phyloP scores from a whole-genome alignment of 2,797 vertebrate species.

The Gorsachius magnificus region DNA sequence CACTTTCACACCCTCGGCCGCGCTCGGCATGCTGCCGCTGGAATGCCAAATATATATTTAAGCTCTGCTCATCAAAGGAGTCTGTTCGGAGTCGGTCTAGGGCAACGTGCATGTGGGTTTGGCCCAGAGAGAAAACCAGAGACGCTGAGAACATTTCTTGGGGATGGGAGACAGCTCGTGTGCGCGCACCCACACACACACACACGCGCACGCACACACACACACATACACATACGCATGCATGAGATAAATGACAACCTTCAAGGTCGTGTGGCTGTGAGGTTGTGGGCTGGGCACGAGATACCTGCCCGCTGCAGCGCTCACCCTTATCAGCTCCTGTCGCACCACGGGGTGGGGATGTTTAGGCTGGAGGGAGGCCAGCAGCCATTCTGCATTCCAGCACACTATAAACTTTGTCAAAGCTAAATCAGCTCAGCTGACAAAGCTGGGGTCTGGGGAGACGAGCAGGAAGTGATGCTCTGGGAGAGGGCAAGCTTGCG shows the following conservation, averaged over 20 bases:
- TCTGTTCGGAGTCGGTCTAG: slow-evolving; percentile 51
- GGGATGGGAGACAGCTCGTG: neutral
- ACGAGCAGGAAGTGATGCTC: neutral
- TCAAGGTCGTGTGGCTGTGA: slow-evolving; percentile 21
- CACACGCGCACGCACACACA: neutral
- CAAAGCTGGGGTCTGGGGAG: neutral
- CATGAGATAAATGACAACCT: neutral
- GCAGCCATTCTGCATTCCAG: slow-evolving; percentile 55
- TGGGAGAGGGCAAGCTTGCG: neutral
- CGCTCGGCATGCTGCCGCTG: slow-evolving; percentile 52
- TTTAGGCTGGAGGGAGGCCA: slow-evolving; percentile 66
- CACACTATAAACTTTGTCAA: neutral
- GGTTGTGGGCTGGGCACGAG: slow-evolving; percentile 29
- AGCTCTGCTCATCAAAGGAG: slow-evolving; percentile 66
- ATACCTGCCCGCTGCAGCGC: slow-evolving; percentile 14
- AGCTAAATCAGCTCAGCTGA: slow-evolving; percentile 26
- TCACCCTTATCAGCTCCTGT: slow-evolving; percentile 56
- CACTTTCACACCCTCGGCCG: slow-evolving; percentile 70
- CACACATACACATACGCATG: no score
- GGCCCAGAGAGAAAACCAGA: slow-evolving; percentile 41
- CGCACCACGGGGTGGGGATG: slow-evolving; percentile 52
- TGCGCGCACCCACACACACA: neutral
- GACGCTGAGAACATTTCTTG: slow-evolving; percentile 40
- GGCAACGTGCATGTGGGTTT: slow-evolving; percentile 68
- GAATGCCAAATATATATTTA: slow-evolving; percentile 73